Evolutionary conservation across 2,113 vertebrate genomes (phyloP).

Genomic region (human): DNA sequence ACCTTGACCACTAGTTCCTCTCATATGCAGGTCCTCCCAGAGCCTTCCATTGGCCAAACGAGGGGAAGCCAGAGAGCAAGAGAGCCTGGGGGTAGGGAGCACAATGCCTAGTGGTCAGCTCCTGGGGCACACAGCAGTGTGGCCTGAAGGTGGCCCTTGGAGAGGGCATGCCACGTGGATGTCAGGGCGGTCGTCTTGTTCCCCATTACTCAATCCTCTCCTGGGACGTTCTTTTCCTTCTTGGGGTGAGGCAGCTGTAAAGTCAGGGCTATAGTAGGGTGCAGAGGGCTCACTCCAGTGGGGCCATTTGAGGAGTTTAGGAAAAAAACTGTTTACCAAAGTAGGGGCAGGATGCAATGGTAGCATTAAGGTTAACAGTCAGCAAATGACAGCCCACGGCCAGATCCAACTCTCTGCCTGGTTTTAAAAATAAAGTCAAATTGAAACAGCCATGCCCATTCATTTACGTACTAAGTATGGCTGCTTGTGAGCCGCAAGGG

Average conservation of each 20-base stretch:
- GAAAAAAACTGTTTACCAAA: background rate
- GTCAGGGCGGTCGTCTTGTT: background rate
- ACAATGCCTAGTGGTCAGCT: background rate
- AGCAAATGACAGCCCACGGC: background rate
- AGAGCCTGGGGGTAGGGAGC: background rate
- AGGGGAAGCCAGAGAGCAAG: too few relatives aligned
- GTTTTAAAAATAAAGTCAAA: background rate
- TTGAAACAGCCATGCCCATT: background rate
- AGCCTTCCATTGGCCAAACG: background rate
- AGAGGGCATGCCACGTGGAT: background rate
- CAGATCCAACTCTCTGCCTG: background rate
- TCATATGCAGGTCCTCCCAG: background rate
- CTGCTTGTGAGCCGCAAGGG: background rate
- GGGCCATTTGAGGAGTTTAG: background rate
- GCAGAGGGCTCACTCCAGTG: fast-evolving
- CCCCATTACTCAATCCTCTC: background rate
- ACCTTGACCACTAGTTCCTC: background rate
- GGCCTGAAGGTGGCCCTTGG: too few relatives aligned
- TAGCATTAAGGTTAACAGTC: background rate
- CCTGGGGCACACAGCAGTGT: background rate
- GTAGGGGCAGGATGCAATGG: too few relatives aligned
- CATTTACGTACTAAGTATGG: background rate
- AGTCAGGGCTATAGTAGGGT: fast-evolving
- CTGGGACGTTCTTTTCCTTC: background rate
- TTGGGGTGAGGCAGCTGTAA: background rate